Evolutionary conservation across 2,888 invertebrate genomes (phyloP).

Genomic region (Elmis aenea): DNA sequence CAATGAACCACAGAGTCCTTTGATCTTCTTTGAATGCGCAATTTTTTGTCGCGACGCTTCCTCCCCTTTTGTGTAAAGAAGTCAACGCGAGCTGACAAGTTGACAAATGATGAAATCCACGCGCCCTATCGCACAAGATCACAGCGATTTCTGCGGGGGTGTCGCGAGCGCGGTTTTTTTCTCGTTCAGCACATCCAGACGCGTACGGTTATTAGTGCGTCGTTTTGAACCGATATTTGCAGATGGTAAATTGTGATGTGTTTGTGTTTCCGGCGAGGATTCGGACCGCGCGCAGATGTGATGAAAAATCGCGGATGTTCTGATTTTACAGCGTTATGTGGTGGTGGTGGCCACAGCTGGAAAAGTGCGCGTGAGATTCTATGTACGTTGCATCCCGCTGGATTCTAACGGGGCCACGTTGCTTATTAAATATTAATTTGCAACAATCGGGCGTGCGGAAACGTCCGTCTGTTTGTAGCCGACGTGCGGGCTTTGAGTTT

Average conservation of each 20-base stretch:
- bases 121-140: too few relatives aligned
- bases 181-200: too few relatives aligned
- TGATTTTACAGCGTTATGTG: constrained; percentile 34
- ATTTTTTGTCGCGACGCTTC: constrained; percentile 11
- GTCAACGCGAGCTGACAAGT: constrained; percentile 17
- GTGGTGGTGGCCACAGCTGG: constrained; percentile 41
- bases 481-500: too few relatives aligned
- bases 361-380: constrained; percentile 44
- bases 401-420: too few relatives aligned
- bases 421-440: too few relatives aligned
- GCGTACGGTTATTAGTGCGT: too few relatives aligned
- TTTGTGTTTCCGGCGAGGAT: constrained; percentile 18
- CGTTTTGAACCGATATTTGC: too few relatives aligned
- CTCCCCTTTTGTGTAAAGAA: constrained; percentile 14
- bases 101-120: constrained; percentile 19
- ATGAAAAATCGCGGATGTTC: constrained; percentile 44
- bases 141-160: too few relatives aligned
- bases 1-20: constrained; percentile 30
- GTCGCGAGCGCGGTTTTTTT: background rate
- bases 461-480: too few relatives aligned
- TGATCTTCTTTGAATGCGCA: constrained; percentile 26
- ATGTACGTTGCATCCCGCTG: too few relatives aligned
- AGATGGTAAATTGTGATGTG: too few relatives aligned
- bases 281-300: constrained; percentile 34
- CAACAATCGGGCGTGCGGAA: too few relatives aligned